Conservation (phyloP, 2,888 invertebrate genomes). For the Nebria brevicollis region DNA sequence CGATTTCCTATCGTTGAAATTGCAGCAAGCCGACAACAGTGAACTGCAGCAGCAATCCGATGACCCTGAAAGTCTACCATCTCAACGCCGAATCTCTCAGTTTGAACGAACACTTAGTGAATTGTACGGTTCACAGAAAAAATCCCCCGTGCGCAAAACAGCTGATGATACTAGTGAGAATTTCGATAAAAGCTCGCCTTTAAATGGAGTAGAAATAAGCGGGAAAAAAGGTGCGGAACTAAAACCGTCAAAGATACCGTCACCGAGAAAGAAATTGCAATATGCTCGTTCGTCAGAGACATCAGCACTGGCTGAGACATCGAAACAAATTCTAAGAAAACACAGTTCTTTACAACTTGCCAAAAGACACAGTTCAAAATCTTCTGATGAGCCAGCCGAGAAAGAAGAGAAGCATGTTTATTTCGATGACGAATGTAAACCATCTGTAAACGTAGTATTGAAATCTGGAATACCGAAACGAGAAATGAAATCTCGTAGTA, state of each 20-base stretch:
- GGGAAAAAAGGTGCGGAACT: conserved; percentile 25
- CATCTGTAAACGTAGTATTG: conserved; percentile 18
- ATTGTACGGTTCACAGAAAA: conserved; percentile 31
- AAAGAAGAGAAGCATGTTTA: conserved; percentile 47
- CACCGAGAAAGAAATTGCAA: conserved; percentile 49
- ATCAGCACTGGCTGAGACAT: conserved; percentile 17
- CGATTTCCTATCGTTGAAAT: conserved; percentile 59
- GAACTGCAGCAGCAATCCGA: conserved; percentile 6
- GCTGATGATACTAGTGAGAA: conserved; percentile 12
- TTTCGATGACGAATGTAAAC: conserved; percentile 44
- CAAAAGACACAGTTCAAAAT: conserved; percentile 28
- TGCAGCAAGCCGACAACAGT: conserved; percentile 33
- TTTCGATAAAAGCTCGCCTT: background rate
- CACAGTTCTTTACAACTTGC: conserved; percentile 33
- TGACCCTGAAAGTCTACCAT: conserved; percentile 48
- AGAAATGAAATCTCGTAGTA: conserved; percentile 23
- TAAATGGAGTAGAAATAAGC: conserved; percentile 28
- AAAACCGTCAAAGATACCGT: conserved; percentile 43
- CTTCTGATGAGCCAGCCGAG: conserved; percentile 20
- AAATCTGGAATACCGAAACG: conserved; percentile 43
- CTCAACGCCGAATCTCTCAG: conserved; percentile 32
- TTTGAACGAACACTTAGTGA: conserved; percentile 43
- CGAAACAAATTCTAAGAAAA: conserved; percentile 32
- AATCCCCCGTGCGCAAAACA: conserved; percentile 13
- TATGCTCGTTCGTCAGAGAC: conserved; percentile 47